Evolutionary conservation across 2,113 vertebrate species (phyloP).

Genomic region (Rhea americana): DNA sequence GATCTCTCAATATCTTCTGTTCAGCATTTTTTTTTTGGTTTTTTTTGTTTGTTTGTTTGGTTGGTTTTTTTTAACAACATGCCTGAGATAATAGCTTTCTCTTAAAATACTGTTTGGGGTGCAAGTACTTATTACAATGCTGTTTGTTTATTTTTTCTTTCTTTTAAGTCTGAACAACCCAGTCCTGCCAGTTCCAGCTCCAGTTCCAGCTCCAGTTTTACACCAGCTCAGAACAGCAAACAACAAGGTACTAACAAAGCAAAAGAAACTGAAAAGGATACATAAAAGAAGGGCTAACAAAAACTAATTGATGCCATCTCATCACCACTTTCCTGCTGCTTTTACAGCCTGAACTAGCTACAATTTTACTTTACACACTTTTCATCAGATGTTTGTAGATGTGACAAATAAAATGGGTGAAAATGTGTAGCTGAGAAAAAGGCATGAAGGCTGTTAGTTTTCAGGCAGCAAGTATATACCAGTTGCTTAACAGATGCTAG

Average conservation of each 20-base stretch:
- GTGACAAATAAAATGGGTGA: conserved; percentile 23
- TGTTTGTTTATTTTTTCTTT: conserved; percentile 40
- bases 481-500: not conserved
- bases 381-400: not conserved
- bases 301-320: conserved; percentile 34
- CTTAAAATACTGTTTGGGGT: not conserved
- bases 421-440: not conserved
- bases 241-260: conserved; percentile 87
- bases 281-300: conserved; percentile 32
- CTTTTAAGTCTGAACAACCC: conserved; percentile 88
- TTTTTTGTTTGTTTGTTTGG: not conserved
- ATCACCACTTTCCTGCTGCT: conserved; percentile 29
- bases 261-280: not conserved
- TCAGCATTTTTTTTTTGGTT: not conserved
- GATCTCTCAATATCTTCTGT: not conserved
- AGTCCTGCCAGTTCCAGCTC: conserved; percentile 94
- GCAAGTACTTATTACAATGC: not conserved
- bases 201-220: conserved; percentile 89
- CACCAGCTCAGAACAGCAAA: conserved; percentile 85
- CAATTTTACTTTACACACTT: conserved; percentile 48
- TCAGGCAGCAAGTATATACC: not conserved
- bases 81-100: not conserved
- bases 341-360: conserved; percentile 34
- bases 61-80: not conserved
- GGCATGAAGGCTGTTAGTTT: not conserved